Evolutionary conservation across 2,888 invertebrate genomes (phyloP), one percentile per base, ranked within the genome.

Genomic region (Caradrina clavipalpis): DNA sequence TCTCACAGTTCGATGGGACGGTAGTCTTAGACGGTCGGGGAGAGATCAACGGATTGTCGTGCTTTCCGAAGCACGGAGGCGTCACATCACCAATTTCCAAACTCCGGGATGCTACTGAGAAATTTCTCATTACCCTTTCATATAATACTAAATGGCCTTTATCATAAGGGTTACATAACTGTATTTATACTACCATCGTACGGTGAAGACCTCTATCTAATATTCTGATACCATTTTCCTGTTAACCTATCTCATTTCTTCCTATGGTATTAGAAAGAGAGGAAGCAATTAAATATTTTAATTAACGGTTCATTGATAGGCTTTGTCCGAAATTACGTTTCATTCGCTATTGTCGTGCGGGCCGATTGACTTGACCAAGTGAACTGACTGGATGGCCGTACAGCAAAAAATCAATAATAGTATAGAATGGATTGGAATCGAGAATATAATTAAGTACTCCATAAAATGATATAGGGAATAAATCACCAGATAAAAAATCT

Each of bases 221-320:
- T 60, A 76, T 56, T 75, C 49, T 72, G 61, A 57, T 58, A 56
- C 13, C 21, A 72, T 79, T 84, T 86, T 81, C 82, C 78, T 82
- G 75, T 77, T 77, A 53, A 19, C 45, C 56, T 67, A 51, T 74
- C 54, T 70, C 72, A 61, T 70, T 79, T 71, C 69, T 62, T 66
- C 59, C 10, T 51, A 19, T 39, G 15, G 13, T 47, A 11, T 56
- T 63, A 68, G 70, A 73, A 65, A 64, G 74, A 73, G 73, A 76
- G 10, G 19, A 55, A 62, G 11, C 21, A 63, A 63, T 47, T 15
- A n/a, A 39, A 67, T 63, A 68, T 74, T 73, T 62, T 74, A 84
- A 78, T 82, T 84, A 82, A 73, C 79, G 69, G 57, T 75, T 57
- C 45, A 64, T 66, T 73, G 64, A 62, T 61, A 71, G 47, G 39